A percentile compares a stretch with the other conserved stretches of the same genome.
Conservation (phyloP, 2,113 vertebrate genomes). For the Notarius quadriscutis region DNA sequence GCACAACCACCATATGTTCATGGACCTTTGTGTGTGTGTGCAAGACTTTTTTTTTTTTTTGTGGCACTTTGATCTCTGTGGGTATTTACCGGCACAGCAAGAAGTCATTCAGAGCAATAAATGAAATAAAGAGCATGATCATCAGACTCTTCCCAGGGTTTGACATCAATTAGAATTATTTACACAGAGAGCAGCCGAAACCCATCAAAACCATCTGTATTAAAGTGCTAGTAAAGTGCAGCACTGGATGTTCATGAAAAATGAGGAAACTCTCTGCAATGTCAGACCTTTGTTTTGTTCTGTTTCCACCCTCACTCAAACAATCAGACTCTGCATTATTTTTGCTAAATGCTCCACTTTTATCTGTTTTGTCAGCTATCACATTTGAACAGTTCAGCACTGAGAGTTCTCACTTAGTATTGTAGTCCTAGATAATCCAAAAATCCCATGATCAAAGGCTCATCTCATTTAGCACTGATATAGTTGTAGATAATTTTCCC, state of each 20-base stretch:
- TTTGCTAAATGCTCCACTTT: conserved; percentile 47
- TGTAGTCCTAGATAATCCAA: conserved; percentile 67
- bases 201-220: conserved; percentile 30
- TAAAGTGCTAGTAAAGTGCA: conserved; percentile 26
- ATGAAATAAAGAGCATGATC: conserved; percentile 58
- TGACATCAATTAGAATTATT: conserved; percentile 61
- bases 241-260: conserved; percentile 32
- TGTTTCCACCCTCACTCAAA: conserved; percentile 6
- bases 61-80: conserved; percentile 45
- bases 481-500: conserved; percentile 49
- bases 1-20: conserved; percentile 28
- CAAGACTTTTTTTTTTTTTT: not conserved
- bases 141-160: conserved; percentile 64
- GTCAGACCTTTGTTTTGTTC: conserved; percentile 20
- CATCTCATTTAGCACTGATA: conserved; percentile 59
- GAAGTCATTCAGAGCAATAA: conserved; percentile 58
- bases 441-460: conserved; percentile 69
- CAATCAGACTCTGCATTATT: conserved; percentile 22
- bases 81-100: conserved; percentile 52
- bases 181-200: conserved; percentile 33
- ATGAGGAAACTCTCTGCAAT: conserved; percentile 35
- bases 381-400: conserved; percentile 61
- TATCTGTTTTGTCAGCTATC: conserved; percentile 67
- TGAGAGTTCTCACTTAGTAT: conserved; percentile 63
- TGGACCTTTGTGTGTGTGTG: not conserved